These are phyloP conservation scores for Thelaira solivaga DNA, from an alignment of 2,888 invertebrate genomes.

Conservation along the genomic window DNA sequence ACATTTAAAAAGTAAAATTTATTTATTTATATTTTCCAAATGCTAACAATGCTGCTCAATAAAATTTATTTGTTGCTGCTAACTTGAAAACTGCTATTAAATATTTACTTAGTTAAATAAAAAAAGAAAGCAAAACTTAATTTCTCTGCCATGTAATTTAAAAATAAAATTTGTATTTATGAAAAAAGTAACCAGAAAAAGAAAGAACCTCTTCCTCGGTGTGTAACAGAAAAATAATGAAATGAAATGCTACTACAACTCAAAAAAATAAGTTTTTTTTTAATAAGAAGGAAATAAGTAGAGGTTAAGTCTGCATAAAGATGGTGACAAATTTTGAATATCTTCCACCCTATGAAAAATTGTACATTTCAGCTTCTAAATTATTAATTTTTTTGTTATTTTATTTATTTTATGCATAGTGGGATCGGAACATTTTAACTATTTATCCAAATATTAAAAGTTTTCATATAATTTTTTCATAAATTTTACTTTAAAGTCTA, in stretches of 20 bases:
- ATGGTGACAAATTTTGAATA: no score
- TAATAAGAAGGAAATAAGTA: no score
- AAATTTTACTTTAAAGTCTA: no score
- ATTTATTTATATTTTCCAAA: conserved; percentile 58
- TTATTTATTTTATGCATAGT: no score
- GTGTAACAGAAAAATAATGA: not conserved
- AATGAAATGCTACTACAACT: not conserved
- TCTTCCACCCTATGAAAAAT: no score
- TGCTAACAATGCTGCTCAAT: conserved; percentile 60
- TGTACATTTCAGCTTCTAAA: no score
- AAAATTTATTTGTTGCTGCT: conserved; percentile 71
- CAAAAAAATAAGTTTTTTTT: not conserved
- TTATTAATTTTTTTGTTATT: no score
- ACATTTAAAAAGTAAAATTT: conserved; percentile 37
- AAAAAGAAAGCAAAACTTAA: conserved; percentile 11
- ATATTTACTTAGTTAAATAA: conserved; percentile 49
- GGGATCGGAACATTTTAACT: no score
- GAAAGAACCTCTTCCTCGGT: conserved; percentile 17
- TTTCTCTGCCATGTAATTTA: conserved; percentile 6
- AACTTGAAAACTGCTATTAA: conserved; percentile 60
- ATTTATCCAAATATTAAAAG: no score
- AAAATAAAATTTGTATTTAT: not conserved
- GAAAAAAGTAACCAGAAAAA: not conserved
- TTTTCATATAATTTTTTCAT: no score
- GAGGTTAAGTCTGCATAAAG: no score